Evolutionary conservation across 1,140 invertebrate genomes (phyloP), one percentile per base, ranked within the genome.

Genomic region (Radopholus similis): DNA sequence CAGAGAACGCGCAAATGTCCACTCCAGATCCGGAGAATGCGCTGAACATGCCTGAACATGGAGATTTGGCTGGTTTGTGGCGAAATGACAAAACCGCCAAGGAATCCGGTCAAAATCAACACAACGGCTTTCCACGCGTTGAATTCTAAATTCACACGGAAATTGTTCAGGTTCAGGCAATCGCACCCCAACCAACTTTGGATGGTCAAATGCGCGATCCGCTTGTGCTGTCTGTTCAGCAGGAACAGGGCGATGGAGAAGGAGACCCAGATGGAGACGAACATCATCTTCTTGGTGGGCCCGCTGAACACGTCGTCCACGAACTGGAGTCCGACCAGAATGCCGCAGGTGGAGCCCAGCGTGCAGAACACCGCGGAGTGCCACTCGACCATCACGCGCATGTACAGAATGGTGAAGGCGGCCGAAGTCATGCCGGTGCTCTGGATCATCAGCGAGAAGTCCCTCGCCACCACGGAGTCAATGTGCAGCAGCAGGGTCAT

Each of bases 391-490:
- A 68, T 42, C 35, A 77, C 55, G 47, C 58, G 40, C 72, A 75
- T 75, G 26, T 57, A 76, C 13, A 78, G 15, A 15, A 77, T 77
- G 28, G 74, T 66, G 32, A 79, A 77, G 13, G 70, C 21, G 21
- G 77, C 77, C 15, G 66, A 71, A 0, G 73, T 75, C 76, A 79
- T 78, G 28, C 76, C 76, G 72, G 26, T 4, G 21, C 57, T 59
- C 65, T 79, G 77, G 13, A 79, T 75, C 76, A 81, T 76, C 32
- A 79, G 53, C n/a, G 72, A 76, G 44, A 78, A 81, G 56, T 79
- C 77, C 18, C 77, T 38, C 23, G 78, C 78, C 13, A 77, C 49
- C 11, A 28, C 54, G 35, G 77, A 72, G 6, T 54, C 21, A 28
- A 79, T 60, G n/a, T 76, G 51, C 2, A 79, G 57, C 15, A 70